phyloP scores from a whole-genome alignment of 2,888 invertebrate genomes.

The Hylaea fasciaria region DNA sequence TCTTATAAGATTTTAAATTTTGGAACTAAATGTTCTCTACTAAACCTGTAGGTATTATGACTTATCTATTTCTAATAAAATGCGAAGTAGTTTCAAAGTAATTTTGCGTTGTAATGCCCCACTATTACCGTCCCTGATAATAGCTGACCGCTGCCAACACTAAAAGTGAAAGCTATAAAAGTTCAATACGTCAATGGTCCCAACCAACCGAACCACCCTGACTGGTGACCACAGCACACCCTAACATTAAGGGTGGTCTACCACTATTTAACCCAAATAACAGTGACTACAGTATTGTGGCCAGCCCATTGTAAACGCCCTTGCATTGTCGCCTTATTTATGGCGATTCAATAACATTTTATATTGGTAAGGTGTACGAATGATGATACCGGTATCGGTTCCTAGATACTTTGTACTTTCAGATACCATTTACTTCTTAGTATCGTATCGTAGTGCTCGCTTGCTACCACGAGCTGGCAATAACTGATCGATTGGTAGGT shows the following conservation, averaged over 20 bases:
- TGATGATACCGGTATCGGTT: not conserved
- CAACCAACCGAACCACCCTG: slow-evolving; percentile 49
- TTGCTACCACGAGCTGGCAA: too few species aligned
- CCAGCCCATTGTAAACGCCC: slow-evolving; percentile 65
- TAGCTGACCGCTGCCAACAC: not conserved
- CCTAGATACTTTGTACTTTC: not conserved
- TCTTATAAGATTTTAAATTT: too few species aligned
- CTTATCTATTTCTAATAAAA: too few species aligned
- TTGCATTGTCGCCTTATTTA: slow-evolving; percentile 71
- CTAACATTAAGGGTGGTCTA: slow-evolving; percentile 74
- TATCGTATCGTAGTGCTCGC: too few species aligned
- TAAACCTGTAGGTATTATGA: too few species aligned
- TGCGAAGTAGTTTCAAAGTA: too few species aligned
- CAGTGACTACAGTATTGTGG: slow-evolving; percentile 58
- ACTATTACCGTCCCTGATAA: not conserved
- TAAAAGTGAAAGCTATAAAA: slow-evolving; percentile 8
- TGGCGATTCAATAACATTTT: slow-evolving; percentile 79
- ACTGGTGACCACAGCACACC: slow-evolving; percentile 52
- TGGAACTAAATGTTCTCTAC: too few species aligned
- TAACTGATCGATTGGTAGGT: too few species aligned
- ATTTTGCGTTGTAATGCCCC: not conserved
- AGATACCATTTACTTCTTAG: too few species aligned
- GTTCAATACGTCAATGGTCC: slow-evolving; percentile 2
- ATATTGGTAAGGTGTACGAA: slow-evolving; percentile 66
- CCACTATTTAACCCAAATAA: slow-evolving; percentile 72